Evolutionary conservation across 1,140 invertebrate genomes (phyloP).

Genomic region (Drosophila nannoptera): DNA sequence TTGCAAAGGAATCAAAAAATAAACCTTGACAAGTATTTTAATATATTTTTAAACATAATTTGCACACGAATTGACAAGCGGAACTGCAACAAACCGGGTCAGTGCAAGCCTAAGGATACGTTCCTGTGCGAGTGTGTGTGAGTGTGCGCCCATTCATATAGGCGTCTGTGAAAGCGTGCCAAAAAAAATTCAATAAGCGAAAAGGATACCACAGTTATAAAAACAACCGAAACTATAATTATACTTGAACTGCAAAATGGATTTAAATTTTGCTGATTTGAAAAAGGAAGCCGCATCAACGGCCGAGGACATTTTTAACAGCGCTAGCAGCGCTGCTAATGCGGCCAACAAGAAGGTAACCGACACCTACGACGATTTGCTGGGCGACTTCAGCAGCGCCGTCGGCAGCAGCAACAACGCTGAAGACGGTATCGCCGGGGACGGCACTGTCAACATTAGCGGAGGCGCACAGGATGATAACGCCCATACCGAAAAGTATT

Average conservation of each 20-base stretch:
- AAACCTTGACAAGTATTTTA: conserved; percentile 4
- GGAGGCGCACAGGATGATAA: conserved; percentile 70
- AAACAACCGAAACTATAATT: conserved; percentile 11
- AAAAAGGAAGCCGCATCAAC: conserved; percentile 73
- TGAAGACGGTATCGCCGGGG: not conserved
- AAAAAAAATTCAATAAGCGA: conserved; percentile 31
- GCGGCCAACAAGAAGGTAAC: conserved; percentile 43
- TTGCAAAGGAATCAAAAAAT: conserved; percentile 13
- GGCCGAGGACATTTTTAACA: conserved; percentile 62
- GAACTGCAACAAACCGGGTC: conserved; percentile 9
- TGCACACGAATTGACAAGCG: conserved; percentile 5
- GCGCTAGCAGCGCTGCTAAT: conserved; percentile 32
- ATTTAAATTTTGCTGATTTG: conserved; percentile 69
- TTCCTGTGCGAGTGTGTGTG: conserved; percentile 4
- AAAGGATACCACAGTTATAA: conserved; percentile 24
- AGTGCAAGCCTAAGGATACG: conserved; percentile 16
- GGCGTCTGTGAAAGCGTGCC: conserved; percentile 8
- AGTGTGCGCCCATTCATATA: not conserved
- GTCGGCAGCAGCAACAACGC: not conserved
- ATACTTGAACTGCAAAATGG: conserved; percentile 44
- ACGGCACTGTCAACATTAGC: conserved; percentile 45
- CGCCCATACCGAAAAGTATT: conserved; percentile 72
- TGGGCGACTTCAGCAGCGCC: conserved; percentile 32
- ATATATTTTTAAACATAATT: conserved; percentile 19
- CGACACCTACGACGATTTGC: conserved; percentile 40